A percentile compares a stretch with the other conserved stretches of the same genome.
These are phyloP conservation scores for Nestor notabilis DNA, from an alignment of 2,113 vertebrate species.

Conservation along the genomic window DNA sequence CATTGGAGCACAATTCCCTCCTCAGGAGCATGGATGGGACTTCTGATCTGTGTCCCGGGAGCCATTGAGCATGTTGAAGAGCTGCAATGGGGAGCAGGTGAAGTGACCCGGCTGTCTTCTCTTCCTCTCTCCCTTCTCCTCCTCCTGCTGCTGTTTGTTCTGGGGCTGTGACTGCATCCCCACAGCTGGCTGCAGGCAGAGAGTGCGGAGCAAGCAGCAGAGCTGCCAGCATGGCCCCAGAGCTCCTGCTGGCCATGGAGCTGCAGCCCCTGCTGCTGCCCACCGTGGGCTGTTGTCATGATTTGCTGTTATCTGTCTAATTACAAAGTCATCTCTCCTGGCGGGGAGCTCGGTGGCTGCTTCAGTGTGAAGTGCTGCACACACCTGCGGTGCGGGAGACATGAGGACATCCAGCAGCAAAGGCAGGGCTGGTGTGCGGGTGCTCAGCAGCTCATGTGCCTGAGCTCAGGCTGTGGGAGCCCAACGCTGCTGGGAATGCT, in stretches of 20 bases:
- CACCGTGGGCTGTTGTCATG: neutral
- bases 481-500: too few species aligned
- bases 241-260: neutral
- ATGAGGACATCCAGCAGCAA: neutral
- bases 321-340: neutral
- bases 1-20: fast-evolving
- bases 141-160: neutral
- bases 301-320: neutral
- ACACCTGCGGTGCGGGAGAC: neutral
- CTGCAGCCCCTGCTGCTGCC: neutral
- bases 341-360: neutral
- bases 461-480: fast-evolving
- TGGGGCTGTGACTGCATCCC: neutral
- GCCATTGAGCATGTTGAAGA: neutral
- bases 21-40: fast-evolving
- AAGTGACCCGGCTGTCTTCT: neutral
- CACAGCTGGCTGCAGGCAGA: fast-evolving
- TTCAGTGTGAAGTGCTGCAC: neutral
- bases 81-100: neutral
- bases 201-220: fast-evolving
- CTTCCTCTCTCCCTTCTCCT: neutral
- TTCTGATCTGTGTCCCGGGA: fast-evolving
- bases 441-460: neutral
- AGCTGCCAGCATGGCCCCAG: neutral
- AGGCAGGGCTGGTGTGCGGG: neutral